phyloP scores from a whole-genome alignment of 2,888 invertebrate genomes.

The Pseudococcus longispinus region DNA sequence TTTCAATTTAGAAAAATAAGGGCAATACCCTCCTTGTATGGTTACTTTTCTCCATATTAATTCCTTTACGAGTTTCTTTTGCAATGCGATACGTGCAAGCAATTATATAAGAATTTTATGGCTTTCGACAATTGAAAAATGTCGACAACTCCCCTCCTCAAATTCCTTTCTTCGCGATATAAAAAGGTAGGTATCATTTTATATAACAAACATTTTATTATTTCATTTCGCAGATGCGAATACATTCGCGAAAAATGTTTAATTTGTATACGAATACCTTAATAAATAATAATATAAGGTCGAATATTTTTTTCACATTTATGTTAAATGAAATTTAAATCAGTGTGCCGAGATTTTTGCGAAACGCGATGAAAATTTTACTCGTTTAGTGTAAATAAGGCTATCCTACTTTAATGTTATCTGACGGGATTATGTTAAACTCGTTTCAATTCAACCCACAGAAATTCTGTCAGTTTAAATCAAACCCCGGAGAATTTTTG shows the following conservation, averaged over 20 bases:
- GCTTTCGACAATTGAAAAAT: too few species aligned
- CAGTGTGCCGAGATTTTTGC: neutral
- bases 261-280: neutral
- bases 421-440: slow-evolving; percentile 33
- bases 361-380: slow-evolving; percentile 5
- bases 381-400: slow-evolving; percentile 28
- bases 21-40: too few species aligned
- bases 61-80: too few species aligned
- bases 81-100: too few species aligned
- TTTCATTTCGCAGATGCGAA: neutral
- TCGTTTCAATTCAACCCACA: slow-evolving; percentile 37
- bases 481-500: slow-evolving; percentile 5
- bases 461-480: slow-evolving; percentile 33
- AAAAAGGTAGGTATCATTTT: neutral
- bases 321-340: slow-evolving; percentile 31
- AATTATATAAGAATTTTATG: too few species aligned
- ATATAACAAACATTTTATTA: neutral
- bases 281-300: neutral
- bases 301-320: neutral
- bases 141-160: too few species aligned
- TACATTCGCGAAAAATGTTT: neutral
- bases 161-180: too few species aligned
- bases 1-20: too few species aligned
- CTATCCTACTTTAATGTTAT: slow-evolving; percentile 11
- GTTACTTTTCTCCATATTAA: too few species aligned